Evolutionary conservation across 2,797 vertebrate genomes (phyloP).

Genomic region (Coregonus suidteri): DNA sequence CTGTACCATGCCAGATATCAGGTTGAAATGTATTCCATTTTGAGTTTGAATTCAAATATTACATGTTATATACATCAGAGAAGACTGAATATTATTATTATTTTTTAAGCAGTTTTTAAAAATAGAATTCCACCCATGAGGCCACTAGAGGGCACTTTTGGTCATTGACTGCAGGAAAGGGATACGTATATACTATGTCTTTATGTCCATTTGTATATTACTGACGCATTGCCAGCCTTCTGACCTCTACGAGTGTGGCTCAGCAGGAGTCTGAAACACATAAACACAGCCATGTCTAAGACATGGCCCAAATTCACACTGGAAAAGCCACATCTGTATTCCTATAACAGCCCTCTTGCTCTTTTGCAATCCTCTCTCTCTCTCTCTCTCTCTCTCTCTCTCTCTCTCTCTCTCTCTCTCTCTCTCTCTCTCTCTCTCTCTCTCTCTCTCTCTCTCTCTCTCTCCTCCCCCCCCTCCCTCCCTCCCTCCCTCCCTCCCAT

Average conservation of each 20-base stretch:
- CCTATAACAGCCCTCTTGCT: neutral
- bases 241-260: neutral
- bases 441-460: too few relatives aligned
- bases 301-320: neutral
- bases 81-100: too few relatives aligned
- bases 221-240: neutral
- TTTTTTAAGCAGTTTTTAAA: too few relatives aligned
- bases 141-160: too few relatives aligned
- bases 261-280: neutral
- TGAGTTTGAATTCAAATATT: too few relatives aligned
- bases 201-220: neutral
- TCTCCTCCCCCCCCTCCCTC: too few relatives aligned
- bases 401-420: neutral
- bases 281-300: neutral
- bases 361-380: neutral
- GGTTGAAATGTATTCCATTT: too few relatives aligned
- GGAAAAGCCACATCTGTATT: slow-evolving; percentile 1
- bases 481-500: too few relatives aligned
- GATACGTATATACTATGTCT: neutral
- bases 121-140: too few relatives aligned
- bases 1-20: too few relatives aligned
- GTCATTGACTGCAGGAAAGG: neutral
- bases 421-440: neutral
- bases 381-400: neutral
- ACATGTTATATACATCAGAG: too few relatives aligned